These are phyloP conservation scores for Mionectes olivaceus DNA, from an alignment of 2,797 vertebrate genomes.

Conservation along the genomic window DNA sequence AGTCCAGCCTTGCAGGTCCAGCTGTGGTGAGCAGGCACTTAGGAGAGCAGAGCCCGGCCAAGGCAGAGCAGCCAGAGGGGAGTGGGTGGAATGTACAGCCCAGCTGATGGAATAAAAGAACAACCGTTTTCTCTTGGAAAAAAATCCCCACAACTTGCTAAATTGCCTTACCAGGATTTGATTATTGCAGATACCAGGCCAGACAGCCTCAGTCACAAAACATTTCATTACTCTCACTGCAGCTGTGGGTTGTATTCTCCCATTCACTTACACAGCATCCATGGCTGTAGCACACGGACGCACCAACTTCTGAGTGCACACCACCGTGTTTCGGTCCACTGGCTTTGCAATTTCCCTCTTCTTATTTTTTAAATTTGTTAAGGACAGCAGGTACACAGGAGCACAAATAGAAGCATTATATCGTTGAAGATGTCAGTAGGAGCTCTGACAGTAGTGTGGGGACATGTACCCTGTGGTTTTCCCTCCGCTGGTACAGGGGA, in stretches of 20 bases:
- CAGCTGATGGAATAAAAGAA: neutral
- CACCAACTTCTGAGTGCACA: accelerated
- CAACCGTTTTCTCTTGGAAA: neutral
- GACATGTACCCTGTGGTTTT: accelerated
- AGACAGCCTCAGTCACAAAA: neutral
- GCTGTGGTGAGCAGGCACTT: neutral
- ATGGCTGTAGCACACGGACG: accelerated
- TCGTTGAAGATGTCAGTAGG: accelerated
- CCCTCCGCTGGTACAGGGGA: accelerated
- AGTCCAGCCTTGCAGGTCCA: neutral
- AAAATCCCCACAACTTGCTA: neutral
- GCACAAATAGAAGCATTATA: accelerated
- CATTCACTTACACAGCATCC: accelerated
- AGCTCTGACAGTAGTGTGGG: neutral
- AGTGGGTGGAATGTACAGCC: neutral
- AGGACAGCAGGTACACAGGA: neutral
- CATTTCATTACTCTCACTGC: neutral
- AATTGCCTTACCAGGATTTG: neutral
- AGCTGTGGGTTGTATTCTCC: neutral
- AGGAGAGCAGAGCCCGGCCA: neutral
- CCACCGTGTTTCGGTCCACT: accelerated
- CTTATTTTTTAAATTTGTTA: neutral
- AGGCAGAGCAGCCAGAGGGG: neutral
- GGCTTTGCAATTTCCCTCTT: neutral
- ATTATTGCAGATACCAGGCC: neutral